Evolutionary conservation across 2,113 vertebrate genomes (phyloP).

Genomic region (Puntigrus tetrazona): DNA sequence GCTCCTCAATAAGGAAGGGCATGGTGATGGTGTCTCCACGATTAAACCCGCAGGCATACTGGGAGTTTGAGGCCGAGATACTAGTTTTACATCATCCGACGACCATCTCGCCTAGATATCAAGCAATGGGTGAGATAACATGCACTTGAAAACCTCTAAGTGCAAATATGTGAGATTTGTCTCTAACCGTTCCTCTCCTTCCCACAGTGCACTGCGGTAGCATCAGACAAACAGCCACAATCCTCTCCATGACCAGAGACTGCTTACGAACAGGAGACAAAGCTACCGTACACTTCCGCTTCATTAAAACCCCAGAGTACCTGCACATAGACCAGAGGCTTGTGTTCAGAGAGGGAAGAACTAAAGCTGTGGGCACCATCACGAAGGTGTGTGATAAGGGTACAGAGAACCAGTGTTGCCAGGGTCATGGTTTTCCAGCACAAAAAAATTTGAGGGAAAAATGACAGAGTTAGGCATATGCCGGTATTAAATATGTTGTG

Average conservation of each 20-base stretch:
- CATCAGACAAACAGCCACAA: constrained; percentile 96
- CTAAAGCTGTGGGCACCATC: constrained; percentile 98
- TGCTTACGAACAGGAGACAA: constrained; percentile 97
- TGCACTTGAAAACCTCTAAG: background rate
- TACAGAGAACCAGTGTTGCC: no score
- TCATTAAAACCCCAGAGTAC: constrained; percentile 98
- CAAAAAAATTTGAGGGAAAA: no score
- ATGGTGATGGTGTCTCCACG: constrained; percentile 99
- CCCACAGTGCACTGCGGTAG: constrained; percentile 93
- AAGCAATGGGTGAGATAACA: constrained; percentile 90
- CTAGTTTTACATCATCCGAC: constrained; percentile 96
- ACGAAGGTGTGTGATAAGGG: no score
- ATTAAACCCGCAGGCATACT: constrained; percentile 93
- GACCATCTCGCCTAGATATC: constrained; percentile 95
- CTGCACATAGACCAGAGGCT: constrained; percentile 95
- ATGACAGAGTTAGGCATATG: no score
- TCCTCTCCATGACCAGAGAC: constrained; percentile 97
- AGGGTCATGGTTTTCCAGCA: no score
- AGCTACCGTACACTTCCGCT: constrained; percentile 96
- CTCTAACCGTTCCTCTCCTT: background rate
- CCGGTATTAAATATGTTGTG: no score
- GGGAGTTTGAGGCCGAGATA: constrained; percentile 99
- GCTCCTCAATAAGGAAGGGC: constrained; percentile 94
- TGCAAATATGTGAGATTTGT: background rate
- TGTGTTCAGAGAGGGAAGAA: constrained; percentile 97